phyloP scores from a whole-genome alignment of 2,888 invertebrate genomes.

The Halocaridina rubra region DNA sequence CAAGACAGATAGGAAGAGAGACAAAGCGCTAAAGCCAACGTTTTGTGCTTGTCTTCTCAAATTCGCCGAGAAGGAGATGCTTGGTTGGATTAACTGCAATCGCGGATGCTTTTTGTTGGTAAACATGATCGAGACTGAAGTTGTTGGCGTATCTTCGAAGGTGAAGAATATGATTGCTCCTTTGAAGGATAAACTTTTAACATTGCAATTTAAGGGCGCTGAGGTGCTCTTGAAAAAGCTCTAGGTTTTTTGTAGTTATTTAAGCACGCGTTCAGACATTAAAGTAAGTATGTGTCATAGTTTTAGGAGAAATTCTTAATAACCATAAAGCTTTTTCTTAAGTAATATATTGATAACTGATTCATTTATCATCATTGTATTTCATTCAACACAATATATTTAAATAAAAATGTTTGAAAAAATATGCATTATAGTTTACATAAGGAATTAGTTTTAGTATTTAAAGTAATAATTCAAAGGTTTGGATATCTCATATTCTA shows the following conservation, averaged over 20 bases:
- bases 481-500: too few relatives aligned
- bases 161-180: conserved; percentile 10
- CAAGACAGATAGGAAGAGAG: conserved; percentile 37
- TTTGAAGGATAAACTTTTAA: conserved; percentile 14
- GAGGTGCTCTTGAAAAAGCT: conserved; percentile 34
- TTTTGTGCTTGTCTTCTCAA: conserved; percentile 54
- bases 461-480: too few relatives aligned
- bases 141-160: conserved; percentile 32
- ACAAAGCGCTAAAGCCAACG: conserved; percentile 23
- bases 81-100: conserved; percentile 77
- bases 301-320: too few relatives aligned
- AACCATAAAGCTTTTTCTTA: too few relatives aligned
- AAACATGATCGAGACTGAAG: conserved; percentile 63
- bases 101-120: conserved; percentile 81
- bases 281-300: too few relatives aligned
- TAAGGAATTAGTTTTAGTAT: too few relatives aligned
- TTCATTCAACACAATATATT: too few relatives aligned
- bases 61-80: conserved; percentile 28
- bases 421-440: too few relatives aligned
- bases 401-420: too few relatives aligned
- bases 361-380: too few relatives aligned
- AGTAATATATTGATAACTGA: too few relatives aligned
- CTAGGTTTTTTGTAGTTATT: not conserved
- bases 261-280: too few relatives aligned
- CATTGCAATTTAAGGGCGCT: conserved; percentile 23